A percentile compares a stretch with the other conserved stretches of the same genome.
phyloP scores from a whole-genome alignment of 2,888 invertebrate genomes.

The Laspeyria flexula region DNA sequence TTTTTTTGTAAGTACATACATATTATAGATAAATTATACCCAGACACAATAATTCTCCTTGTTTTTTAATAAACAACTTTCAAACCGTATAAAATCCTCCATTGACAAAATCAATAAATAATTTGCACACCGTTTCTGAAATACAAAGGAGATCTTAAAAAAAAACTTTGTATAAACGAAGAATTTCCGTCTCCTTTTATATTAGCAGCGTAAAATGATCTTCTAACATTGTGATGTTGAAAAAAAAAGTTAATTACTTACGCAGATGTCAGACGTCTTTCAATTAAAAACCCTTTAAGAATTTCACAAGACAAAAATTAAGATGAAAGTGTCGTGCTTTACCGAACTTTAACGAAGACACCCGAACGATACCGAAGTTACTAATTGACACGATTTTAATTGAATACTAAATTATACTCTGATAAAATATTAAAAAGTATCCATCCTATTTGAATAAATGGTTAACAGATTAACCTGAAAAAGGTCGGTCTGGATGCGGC shows the following conservation, averaged over 20 bases:
- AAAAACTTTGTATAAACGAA: constrained; percentile 14
- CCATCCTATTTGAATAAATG: no score
- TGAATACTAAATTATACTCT: no score
- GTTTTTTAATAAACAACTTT: no score
- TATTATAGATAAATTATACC: no score
- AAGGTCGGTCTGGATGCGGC: no score
- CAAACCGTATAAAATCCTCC: no score
- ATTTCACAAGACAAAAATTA: constrained; percentile 2
- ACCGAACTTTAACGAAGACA: background rate
- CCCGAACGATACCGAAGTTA: no score
- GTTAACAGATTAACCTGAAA: no score
- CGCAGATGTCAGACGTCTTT: constrained; percentile 30
- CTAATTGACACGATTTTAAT: no score
- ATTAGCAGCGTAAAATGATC: constrained; percentile 25
- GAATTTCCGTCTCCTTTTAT: constrained; percentile 4
- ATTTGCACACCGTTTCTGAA: constrained; percentile 5
- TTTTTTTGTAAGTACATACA: no score
- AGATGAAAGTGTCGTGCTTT: constrained; percentile 6
- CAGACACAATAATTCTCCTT: no score
- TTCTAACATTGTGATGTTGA: constrained; percentile 18
- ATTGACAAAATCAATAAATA: constrained; percentile 2
- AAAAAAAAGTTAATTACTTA: constrained; percentile 38
- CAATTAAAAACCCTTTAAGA: constrained; percentile 32
- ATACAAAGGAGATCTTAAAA: constrained; percentile 7
- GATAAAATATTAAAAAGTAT: no score